These are phyloP conservation scores for Danionella dracula DNA, from an alignment of 2,797 vertebrate species.

Conservation along the genomic window DNA sequence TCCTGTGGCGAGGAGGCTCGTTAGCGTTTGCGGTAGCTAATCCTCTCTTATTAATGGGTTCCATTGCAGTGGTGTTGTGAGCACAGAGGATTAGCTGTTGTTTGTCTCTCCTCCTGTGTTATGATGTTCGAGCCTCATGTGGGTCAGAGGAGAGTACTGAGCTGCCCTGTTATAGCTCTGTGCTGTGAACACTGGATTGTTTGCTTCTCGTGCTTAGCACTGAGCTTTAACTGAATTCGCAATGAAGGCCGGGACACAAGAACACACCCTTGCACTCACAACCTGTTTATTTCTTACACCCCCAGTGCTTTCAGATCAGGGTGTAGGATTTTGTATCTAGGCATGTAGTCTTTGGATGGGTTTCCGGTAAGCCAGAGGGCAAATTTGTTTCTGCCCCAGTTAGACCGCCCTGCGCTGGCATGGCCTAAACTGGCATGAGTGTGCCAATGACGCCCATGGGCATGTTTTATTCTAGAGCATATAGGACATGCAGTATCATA, in stretches of 20 bases:
- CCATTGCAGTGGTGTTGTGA: conserved; percentile 22
- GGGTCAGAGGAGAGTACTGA: conserved; percentile 20
- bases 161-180: background rate
- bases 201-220: conserved; percentile 9
- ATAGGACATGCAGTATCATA: conserved; percentile 5
- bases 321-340: conserved; percentile 1
- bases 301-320: conserved; percentile 12
- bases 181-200: background rate
- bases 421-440: conserved; percentile 10
- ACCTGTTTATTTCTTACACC: conserved; percentile 21
- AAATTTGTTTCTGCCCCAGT: conserved; percentile 73
- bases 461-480: conserved; percentile 26
- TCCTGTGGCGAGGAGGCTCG: conserved; percentile 24
- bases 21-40: conserved; percentile 23
- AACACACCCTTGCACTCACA: conserved; percentile 16
- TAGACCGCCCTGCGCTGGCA: conserved; percentile 57
- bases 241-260: background rate
- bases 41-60: conserved; percentile 30
- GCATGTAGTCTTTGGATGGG: conserved; percentile 31
- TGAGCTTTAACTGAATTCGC: background rate
- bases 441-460: conserved; percentile 28
- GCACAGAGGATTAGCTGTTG: conserved; percentile 26
- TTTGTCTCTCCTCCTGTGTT: conserved; percentile 31
- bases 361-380: conserved; percentile 55
- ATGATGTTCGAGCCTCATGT: conserved; percentile 19